phyloP scores from a whole-genome alignment of 2,888 invertebrate genomes.

The Andricus curvator region DNA sequence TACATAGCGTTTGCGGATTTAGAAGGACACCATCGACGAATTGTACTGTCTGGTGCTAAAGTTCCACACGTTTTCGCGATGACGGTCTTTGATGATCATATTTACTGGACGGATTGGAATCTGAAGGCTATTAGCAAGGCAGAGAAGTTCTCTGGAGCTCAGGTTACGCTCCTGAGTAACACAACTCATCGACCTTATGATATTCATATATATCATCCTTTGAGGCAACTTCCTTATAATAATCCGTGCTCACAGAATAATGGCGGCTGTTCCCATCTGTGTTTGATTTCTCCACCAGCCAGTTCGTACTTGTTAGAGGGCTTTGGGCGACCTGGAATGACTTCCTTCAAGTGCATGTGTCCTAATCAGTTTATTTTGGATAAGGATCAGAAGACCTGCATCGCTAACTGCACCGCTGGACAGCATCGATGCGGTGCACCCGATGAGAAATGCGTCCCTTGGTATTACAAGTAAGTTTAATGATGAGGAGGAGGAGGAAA shows the following conservation, averaged over 20 bases:
- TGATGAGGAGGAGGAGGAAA: too few species aligned
- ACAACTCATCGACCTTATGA: constrained; percentile 98
- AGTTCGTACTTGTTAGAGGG: constrained; percentile 89
- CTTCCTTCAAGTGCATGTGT: constrained; percentile 92
- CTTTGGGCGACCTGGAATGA: constrained; percentile 89
- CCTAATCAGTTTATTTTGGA: constrained; percentile 95
- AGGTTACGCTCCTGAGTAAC: constrained; percentile 88
- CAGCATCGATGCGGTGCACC: constrained; percentile 88
- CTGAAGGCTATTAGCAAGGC: constrained; percentile 94
- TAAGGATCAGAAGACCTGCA: constrained; percentile 91
- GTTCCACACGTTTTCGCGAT: constrained; percentile 98
- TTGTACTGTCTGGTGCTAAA: constrained; percentile 87
- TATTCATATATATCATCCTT: constrained; percentile 93
- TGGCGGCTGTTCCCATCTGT: constrained; percentile 97
- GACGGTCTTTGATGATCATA: constrained; percentile 93
- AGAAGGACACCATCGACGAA: constrained; percentile 92
- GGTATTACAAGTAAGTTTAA: constrained; percentile 87
- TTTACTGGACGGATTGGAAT: constrained; percentile 99
- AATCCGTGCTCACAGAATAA: constrained; percentile 96
- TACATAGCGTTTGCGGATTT: constrained; percentile 97
- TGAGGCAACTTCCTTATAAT: constrained; percentile 89
- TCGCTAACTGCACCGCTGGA: constrained; percentile 95
- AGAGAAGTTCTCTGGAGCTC: constrained; percentile 92
- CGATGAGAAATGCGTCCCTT: constrained; percentile 87
- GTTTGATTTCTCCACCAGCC: constrained; percentile 92